These are phyloP conservation scores for Orthosia gothica DNA, from an alignment of 2,888 invertebrate genomes.

Conservation along the genomic window DNA sequence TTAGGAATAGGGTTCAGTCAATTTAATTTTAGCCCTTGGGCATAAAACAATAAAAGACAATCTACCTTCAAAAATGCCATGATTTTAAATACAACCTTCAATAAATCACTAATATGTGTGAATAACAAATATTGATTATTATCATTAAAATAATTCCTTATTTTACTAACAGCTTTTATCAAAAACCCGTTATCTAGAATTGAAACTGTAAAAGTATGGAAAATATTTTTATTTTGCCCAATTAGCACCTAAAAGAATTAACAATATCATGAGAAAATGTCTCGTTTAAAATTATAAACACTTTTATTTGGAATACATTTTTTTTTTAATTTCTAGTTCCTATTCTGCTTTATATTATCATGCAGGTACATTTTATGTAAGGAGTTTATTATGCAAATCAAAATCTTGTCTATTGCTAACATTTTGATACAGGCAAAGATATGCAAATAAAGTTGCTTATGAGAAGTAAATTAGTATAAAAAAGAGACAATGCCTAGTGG, in stretches of 20 bases:
- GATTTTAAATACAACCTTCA: neutral
- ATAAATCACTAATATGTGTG: neutral
- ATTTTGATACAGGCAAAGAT: conserved; percentile 10
- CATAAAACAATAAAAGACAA: neutral
- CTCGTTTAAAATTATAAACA: conserved; percentile 41
- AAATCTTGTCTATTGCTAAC: conserved; percentile 1
- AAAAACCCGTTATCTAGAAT: conserved; percentile 19
- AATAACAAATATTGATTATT: conserved; percentile 18
- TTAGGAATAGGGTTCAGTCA: neutral
- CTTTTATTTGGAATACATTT: conserved; percentile 29
- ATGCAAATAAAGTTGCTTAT: conserved; percentile 13
- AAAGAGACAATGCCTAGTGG: conserved; percentile 18
- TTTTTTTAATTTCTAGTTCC: conserved; percentile 6
- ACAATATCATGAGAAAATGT: conserved; percentile 59
- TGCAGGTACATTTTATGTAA: neutral
- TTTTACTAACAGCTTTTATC: conserved; percentile 10
- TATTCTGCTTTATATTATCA: neutral
- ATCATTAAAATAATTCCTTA: conserved; percentile 14
- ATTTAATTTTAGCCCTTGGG: too few relatives aligned
- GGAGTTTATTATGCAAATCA: neutral
- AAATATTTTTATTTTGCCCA: conserved; percentile 59
- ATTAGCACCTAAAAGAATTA: conserved; percentile 60
- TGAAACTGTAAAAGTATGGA: conserved; percentile 38
- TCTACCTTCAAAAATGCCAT: neutral
- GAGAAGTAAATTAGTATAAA: neutral